phyloP scores from a whole-genome alignment of 1,140 invertebrate genomes.

The Phortica variegata region DNA sequence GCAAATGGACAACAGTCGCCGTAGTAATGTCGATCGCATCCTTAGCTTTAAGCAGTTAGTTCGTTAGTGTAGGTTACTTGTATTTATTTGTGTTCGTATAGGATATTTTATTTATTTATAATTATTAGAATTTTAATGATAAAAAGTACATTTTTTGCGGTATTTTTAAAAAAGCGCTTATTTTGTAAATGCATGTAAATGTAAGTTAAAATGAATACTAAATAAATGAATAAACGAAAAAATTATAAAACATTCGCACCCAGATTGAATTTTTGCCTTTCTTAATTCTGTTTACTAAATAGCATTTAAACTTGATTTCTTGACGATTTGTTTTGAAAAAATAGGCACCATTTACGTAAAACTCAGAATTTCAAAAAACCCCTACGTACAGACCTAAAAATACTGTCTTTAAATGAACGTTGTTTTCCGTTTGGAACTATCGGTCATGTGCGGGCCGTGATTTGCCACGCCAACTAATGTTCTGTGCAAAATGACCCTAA shows the following conservation, averaged over 20 bases:
- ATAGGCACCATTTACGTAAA: conserved; percentile 27
- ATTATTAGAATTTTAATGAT: conserved; percentile 51
- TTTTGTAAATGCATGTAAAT: conserved; percentile 57
- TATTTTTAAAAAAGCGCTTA: conserved; percentile 57
- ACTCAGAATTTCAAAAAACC: conserved; percentile 16
- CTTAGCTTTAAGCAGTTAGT: conserved; percentile 57
- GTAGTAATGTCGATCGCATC: conserved; percentile 57
- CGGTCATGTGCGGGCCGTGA: no score
- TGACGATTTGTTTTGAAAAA: conserved; percentile 9
- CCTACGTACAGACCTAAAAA: not conserved
- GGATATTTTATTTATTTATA: conserved; percentile 29
- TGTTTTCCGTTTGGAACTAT: no score
- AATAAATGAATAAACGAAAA: conserved; percentile 10
- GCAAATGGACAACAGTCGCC: conserved; percentile 55
- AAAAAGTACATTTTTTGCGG: conserved; percentile 56
- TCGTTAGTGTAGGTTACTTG: conserved; percentile 45
- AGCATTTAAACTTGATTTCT: conserved; percentile 1
- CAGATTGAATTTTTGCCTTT: no score
- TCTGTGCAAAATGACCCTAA: no score
- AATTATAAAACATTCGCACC: no score
- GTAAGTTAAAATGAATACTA: conserved; percentile 38
- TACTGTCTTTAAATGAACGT: no score
- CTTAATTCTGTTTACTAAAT: no score
- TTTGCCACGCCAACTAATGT: no score
- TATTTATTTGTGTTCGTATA: conserved; percentile 44